Evolutionary conservation across 37 sponge, comb jelly and placozoan species (phyloP).

Genomic region (Geodia barretti): DNA sequence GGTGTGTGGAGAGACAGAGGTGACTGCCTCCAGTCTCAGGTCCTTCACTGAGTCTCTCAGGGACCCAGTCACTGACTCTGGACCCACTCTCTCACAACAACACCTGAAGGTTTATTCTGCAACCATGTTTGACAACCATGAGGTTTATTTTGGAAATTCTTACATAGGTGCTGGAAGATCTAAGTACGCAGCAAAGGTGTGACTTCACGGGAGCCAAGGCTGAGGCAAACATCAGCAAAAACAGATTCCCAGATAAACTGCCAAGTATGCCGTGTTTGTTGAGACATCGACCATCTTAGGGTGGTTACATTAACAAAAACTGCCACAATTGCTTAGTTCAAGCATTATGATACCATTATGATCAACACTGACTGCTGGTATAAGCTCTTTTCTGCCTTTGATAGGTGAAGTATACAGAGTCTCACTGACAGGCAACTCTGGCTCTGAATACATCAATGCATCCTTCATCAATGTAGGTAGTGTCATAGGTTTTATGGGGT

Average conservation of each 20-base stretch:
- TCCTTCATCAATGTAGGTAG: slow-evolving; percentile 2
- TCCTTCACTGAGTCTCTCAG: not conserved
- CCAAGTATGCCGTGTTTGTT: too few species aligned
- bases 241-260: not conserved
- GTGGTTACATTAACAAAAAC: too few species aligned
- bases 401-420: not conserved
- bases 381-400: too few species aligned
- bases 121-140: not conserved
- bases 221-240: not conserved
- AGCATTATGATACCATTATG: too few species aligned
- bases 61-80: not conserved
- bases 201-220: not conserved
- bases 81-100: not conserved
- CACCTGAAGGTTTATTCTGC: not conserved
- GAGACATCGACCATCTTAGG: not conserved
- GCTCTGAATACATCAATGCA: slow-evolving; percentile 23
- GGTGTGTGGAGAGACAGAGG: not conserved
- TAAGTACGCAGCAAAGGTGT: not conserved
- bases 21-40: not conserved
- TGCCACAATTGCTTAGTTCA: too few species aligned
- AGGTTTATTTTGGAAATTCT: too few species aligned
- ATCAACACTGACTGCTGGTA: too few species aligned
- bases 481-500: not conserved
- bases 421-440: not conserved
- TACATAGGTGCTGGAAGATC: not conserved